Conservation (phyloP, 2,113 vertebrate genomes). For the Peromyscus maniculatus region DNA sequence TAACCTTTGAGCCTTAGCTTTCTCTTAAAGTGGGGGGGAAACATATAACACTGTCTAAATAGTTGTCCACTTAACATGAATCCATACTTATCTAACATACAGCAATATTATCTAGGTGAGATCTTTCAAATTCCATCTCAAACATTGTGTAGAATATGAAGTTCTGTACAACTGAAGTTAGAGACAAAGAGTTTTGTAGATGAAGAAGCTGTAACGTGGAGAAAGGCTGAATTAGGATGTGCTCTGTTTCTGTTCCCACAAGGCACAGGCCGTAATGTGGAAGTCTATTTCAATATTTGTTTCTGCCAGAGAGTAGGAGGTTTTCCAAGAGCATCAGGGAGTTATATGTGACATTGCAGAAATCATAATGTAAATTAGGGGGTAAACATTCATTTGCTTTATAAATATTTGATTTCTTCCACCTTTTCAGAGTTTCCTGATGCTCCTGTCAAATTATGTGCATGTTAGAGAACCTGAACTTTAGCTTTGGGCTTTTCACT, state of each 20-base stretch:
- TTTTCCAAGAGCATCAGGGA: background rate
- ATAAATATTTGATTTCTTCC: slow-evolving; percentile 54
- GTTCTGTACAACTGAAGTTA: background rate
- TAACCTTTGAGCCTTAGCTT: background rate
- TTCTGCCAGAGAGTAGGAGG: slow-evolving; percentile 19
- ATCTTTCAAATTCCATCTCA: slow-evolving; percentile 3
- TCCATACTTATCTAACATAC: background rate
- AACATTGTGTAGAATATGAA: background rate
- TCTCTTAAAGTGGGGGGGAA: background rate
- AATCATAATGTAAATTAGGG: slow-evolving; percentile 46
- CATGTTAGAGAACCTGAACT: slow-evolving; percentile 34
- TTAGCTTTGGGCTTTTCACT: slow-evolving; percentile 35
- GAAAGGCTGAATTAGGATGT: background rate
- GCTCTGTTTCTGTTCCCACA: slow-evolving; percentile 44
- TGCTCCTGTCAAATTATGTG: slow-evolving; percentile 29
- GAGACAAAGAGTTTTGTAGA: background rate
- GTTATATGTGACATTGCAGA: slow-evolving; percentile 66
- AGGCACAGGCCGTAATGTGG: background rate
- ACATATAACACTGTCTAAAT: background rate
- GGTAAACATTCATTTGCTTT: slow-evolving; percentile 52
- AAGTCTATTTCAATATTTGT: slow-evolving; percentile 66
- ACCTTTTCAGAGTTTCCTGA: slow-evolving; percentile 12
- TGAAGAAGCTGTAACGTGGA: slow-evolving; percentile 20
- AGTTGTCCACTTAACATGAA: background rate
- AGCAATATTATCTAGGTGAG: background rate